Evolutionary conservation across 2,888 invertebrate species (phyloP).

Genomic region (Athalia circularis): DNA sequence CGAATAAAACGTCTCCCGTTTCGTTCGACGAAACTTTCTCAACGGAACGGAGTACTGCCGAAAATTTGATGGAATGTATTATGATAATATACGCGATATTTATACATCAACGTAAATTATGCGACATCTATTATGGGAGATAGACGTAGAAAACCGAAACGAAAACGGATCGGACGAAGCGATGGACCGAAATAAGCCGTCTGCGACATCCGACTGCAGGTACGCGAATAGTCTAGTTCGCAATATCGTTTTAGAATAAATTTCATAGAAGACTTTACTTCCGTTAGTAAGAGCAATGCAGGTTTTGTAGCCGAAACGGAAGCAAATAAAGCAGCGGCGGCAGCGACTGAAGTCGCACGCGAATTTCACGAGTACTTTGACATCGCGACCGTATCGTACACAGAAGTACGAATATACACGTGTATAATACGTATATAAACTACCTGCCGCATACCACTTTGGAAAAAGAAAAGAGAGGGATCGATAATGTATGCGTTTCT

Average conservation of each 20-base stretch:
- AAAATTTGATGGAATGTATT: too few species aligned
- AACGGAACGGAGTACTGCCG: too few species aligned
- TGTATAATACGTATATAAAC: not conserved
- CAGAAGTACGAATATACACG: not conserved
- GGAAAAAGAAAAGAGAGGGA: slow-evolving; percentile 47
- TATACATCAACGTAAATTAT: not conserved
- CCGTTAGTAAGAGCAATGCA: too few species aligned
- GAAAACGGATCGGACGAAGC: slow-evolving; percentile 22
- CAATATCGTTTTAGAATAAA: slow-evolving; percentile 10
- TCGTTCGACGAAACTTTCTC: too few species aligned
- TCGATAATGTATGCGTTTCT: slow-evolving; percentile 60
- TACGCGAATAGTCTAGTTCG: not conserved
- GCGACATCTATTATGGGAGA: not conserved
- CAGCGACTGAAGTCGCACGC: slow-evolving; percentile 47
- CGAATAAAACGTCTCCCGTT: too few species aligned
- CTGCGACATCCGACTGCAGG: not conserved
- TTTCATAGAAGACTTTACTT: not conserved
- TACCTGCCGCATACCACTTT: not conserved
- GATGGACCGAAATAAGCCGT: not conserved
- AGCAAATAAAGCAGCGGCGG: not conserved
- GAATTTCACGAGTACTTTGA: slow-evolving; percentile 61
- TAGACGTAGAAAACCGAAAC: not conserved
- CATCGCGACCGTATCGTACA: slow-evolving; percentile 50
- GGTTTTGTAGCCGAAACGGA: not conserved
- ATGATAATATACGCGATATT: not conserved